These are phyloP conservation scores for Psephotus haematonotus DNA, from an alignment of 2,113 vertebrate genomes.

Conservation along the genomic window DNA sequence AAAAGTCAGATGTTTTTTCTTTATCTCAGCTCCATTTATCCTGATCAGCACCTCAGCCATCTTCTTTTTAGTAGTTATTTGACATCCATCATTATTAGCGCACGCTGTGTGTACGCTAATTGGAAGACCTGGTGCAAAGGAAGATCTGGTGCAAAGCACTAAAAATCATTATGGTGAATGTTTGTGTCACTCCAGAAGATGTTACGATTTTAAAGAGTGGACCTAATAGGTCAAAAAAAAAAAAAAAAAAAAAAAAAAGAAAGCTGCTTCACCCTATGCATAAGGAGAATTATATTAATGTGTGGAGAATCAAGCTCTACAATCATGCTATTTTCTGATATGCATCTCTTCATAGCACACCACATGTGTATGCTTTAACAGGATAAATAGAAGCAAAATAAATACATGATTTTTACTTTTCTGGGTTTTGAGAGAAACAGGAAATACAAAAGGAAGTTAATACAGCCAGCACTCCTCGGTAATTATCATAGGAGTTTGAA, in stretches of 20 bases:
- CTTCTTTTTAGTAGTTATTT: background rate
- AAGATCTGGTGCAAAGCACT: background rate
- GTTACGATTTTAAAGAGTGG: background rate
- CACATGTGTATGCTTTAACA: background rate
- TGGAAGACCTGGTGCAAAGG: background rate
- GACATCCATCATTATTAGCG: background rate
- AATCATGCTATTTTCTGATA: background rate
- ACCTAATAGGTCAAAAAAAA: background rate
- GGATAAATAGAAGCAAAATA: background rate
- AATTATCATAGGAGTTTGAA: background rate
- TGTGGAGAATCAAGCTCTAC: background rate
- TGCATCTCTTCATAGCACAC: accelerated
- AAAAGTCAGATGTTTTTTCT: background rate
- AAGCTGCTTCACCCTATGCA: background rate
- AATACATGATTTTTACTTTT: background rate
- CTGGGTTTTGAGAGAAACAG: background rate
- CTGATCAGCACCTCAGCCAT: background rate
- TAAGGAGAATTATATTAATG: background rate
- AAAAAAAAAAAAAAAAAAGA: background rate
- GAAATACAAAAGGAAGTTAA: slow-evolving; percentile 26
- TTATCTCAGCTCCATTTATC: background rate
- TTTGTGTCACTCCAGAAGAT: background rate
- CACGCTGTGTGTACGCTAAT: background rate
- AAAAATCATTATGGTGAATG: background rate
- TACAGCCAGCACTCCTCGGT: background rate